A percentile compares a stretch with the other conserved stretches of the same genome.
Evolutionary conservation across 2,797 vertebrate genomes (phyloP).

Genomic region (Agapornis canus): DNA sequence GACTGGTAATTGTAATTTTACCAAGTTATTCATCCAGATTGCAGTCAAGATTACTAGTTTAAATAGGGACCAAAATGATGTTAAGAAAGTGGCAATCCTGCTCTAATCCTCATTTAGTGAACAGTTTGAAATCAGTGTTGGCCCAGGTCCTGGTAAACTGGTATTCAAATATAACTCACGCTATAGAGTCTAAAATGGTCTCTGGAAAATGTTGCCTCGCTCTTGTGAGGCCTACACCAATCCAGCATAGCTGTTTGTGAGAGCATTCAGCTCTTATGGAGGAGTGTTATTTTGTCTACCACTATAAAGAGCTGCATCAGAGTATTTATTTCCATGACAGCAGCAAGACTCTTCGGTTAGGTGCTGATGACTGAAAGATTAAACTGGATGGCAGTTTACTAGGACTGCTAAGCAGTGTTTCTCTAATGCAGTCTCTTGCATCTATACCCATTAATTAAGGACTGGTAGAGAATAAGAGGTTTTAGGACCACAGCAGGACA

Average conservation of each 20-base stretch:
- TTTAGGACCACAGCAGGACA: background rate
- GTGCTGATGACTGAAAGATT: background rate
- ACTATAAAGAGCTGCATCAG: background rate
- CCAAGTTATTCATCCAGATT: background rate
- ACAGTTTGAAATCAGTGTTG: background rate
- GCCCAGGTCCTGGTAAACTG: background rate
- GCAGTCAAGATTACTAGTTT: background rate
- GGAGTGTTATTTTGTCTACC: background rate
- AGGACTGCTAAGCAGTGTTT: background rate
- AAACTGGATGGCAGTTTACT: background rate
- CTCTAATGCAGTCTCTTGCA: background rate
- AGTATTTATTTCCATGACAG: background rate
- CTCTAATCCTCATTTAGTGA: background rate
- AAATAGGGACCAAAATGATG: background rate
- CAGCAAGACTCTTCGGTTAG: background rate
- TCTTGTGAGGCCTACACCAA: background rate
- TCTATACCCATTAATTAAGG: background rate
- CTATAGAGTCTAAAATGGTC: background rate
- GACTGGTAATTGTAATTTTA: background rate
- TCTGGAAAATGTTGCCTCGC: background rate
- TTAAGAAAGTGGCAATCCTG: background rate
- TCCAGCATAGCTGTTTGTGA: background rate
- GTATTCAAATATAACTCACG: background rate
- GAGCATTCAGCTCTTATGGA: rapidly evolving
- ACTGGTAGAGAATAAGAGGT: background rate